These are phyloP conservation scores for Leptura quadrifasciata DNA, from an alignment of 2,888 invertebrate species.

Conservation along the genomic window DNA sequence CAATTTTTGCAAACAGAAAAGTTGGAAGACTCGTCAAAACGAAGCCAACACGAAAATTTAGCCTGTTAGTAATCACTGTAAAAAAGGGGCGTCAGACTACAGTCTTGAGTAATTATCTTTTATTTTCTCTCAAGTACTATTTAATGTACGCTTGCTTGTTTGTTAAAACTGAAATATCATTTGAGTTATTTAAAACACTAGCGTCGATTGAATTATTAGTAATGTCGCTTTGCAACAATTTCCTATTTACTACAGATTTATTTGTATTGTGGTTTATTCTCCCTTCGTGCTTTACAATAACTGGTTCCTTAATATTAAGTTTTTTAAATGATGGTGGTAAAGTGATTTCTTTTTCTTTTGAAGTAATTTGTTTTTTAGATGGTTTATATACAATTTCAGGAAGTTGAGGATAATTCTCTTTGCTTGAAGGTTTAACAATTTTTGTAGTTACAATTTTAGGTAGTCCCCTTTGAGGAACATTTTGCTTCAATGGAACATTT, in stretches of 20 bases:
- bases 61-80: too few relatives aligned
- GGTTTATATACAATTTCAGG: constrained; percentile 32
- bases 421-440: constrained; percentile 2
- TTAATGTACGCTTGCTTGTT: constrained; percentile 35
- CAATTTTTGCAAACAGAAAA: too few relatives aligned
- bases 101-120: too few relatives aligned
- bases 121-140: too few relatives aligned
- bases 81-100: too few relatives aligned
- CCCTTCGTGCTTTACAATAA: constrained; percentile 25
- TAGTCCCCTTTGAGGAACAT: constrained; percentile 28
- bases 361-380: constrained; percentile 14
- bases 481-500: constrained; percentile 39
- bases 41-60: too few relatives aligned
- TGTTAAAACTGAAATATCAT: constrained; percentile 33
- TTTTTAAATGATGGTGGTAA: constrained; percentile 24
- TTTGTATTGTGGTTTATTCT: neutral
- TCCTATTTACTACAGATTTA: neutral
- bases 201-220: constrained; percentile 20
- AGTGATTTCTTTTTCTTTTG: constrained; percentile 19
- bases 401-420: constrained; percentile 14
- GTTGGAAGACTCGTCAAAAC: too few relatives aligned
- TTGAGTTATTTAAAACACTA: constrained; percentile 19
- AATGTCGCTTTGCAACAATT: constrained; percentile 22
- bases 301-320: constrained; percentile 24
- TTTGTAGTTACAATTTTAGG: neutral